Evolutionary conservation across 2,888 invertebrate species (phyloP).

Genomic region (Melieria picta): DNA sequence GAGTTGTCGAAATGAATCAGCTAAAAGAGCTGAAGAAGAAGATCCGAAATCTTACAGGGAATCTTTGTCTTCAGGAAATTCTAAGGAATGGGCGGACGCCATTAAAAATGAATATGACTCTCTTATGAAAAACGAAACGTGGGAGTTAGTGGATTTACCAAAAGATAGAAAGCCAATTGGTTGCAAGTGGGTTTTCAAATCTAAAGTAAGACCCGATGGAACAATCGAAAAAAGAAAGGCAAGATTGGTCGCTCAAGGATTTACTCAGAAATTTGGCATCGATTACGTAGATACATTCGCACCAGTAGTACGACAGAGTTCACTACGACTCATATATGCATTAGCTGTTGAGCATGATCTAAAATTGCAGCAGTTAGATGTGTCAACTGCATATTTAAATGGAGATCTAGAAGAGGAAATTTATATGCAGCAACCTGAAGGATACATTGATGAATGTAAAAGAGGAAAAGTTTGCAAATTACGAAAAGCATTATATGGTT

Average conservation of each 20-base stretch:
- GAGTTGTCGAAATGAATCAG: no score
- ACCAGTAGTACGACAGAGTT: slow-evolving; percentile 24
- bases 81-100: slow-evolving; percentile 41
- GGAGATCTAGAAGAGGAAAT: no score
- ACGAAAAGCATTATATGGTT: no score
- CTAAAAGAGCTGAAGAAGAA: no score
- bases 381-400: slow-evolving; percentile 24
- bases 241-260: slow-evolving; percentile 30
- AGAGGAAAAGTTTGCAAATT: no score
- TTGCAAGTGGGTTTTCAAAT: slow-evolving; percentile 23
- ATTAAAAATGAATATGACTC: slow-evolving; percentile 4
- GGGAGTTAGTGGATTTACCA: slow-evolving; percentile 39
- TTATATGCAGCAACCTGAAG: no score
- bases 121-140: slow-evolving; percentile 41
- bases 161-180: not conserved
- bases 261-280: no score
- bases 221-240: slow-evolving; percentile 20
- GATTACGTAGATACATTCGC: slow-evolving; percentile 1
- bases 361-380: slow-evolving; percentile 28
- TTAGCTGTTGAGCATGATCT: slow-evolving; percentile 23
- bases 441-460: no score
- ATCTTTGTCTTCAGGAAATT: not conserved
- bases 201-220: slow-evolving; percentile 12
- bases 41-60: no score
- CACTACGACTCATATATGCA: slow-evolving; percentile 24